A percentile compares a stretch with the other conserved stretches of the same genome.
These are phyloP conservation scores for Drosophila fuyamai DNA, from an alignment of 1,140 invertebrate genomes.

Conservation along the genomic window DNA sequence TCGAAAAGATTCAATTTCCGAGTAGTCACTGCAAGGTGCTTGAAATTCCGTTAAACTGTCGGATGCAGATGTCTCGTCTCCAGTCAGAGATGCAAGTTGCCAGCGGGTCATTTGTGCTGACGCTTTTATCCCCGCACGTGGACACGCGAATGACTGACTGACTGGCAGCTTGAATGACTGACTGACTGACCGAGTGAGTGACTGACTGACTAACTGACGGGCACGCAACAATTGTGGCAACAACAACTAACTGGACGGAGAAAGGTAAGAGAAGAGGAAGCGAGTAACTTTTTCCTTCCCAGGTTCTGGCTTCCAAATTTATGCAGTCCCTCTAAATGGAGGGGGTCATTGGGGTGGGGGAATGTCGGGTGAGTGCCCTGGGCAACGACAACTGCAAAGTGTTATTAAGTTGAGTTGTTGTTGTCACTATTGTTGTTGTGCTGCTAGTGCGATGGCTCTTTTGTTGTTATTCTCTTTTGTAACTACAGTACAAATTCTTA, in stretches of 20 bases:
- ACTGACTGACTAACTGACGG: constrained; percentile 3
- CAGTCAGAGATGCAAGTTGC: constrained; percentile 31
- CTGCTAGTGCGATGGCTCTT: constrained; percentile 18
- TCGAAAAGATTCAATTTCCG: constrained; percentile 2
- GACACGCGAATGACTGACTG: constrained; percentile 29
- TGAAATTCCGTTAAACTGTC: constrained; percentile 21
- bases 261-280: constrained; percentile 19
- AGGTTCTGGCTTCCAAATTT: constrained; percentile 37
- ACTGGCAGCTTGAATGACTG: constrained; percentile 8
- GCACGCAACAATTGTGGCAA: constrained; percentile 43
- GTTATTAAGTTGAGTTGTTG: constrained; percentile 68
- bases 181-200: constrained; percentile 3
- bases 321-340: constrained; percentile 31
- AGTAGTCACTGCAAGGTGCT: constrained; percentile 3
- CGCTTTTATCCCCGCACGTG: constrained; percentile 45
- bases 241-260: constrained; percentile 1
- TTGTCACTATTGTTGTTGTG: constrained; percentile 38
- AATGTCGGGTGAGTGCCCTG: constrained; percentile 28
- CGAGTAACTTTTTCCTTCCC: constrained; percentile 21
- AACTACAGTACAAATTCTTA: constrained; percentile 6
- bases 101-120: constrained; percentile 46
- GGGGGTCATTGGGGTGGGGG: constrained; percentile 1
- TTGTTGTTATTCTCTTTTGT: constrained; percentile 11
- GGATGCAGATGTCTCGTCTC: constrained; percentile 8
- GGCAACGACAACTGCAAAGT: constrained; percentile 60